Conservation (phyloP, 2,113 vertebrate genomes). For the Geococcyx californianus region DNA sequence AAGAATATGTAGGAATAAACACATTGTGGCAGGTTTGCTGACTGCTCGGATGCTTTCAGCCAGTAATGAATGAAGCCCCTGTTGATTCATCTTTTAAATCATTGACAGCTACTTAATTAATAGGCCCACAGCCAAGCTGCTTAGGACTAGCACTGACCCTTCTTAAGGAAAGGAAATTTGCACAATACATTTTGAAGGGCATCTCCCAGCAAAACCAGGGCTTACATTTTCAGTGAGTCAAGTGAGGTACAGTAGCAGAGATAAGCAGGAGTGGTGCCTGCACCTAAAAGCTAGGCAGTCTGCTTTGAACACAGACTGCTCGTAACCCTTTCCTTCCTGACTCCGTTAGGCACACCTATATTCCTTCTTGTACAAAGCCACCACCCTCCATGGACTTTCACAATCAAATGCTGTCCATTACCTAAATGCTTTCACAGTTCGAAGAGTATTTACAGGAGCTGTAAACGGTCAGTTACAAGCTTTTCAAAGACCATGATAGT, state of each 20-base stretch:
- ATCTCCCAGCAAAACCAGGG: background rate
- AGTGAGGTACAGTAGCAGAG: background rate
- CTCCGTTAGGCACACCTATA: background rate
- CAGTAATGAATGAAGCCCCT: background rate
- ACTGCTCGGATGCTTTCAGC: constrained; percentile 16
- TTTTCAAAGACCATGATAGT: background rate
- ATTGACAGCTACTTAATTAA: constrained; percentile 47
- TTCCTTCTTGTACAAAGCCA: background rate
- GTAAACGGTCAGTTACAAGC: background rate
- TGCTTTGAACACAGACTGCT: background rate
- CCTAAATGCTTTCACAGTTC: background rate
- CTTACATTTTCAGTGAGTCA: background rate
- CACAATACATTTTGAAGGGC: background rate
- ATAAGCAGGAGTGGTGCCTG: background rate
- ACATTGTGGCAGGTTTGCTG: constrained; percentile 4
- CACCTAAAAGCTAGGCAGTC: background rate
- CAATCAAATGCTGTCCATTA: background rate
- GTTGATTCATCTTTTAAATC: constrained; percentile 49
- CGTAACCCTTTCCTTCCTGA: background rate
- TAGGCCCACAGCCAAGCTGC: constrained; percentile 19
- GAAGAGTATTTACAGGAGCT: background rate
- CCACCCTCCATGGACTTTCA: background rate
- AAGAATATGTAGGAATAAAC: background rate
- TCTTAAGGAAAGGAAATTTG: constrained; percentile 29
- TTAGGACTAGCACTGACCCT: constrained; percentile 14